Base-by-base conservation (phyloP, 2,888 invertebrate species). In the Thymelicus sylvestris region DNA sequence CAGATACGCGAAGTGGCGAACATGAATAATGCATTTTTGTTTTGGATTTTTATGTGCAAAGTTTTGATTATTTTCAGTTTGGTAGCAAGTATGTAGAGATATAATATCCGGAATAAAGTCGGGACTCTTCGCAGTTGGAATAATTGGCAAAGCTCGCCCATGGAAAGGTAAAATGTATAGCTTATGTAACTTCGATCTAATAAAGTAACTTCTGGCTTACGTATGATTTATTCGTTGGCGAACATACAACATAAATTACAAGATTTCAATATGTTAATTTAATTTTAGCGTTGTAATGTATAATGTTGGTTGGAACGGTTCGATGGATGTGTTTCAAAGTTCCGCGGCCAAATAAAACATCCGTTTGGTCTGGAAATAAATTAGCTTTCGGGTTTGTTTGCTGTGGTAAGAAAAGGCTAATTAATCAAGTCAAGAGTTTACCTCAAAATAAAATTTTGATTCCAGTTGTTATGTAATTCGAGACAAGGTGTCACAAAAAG, bases 11-110 rank as follows among this genome's bases (percentile, higher is more conserved):
- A 83, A 89, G 87, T 87, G 85, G 87, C 87, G 85, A 90, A 86
- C 91, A 93, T 93, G 93, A 93, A 93, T 93, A 93, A 93, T 93
- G 93, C 91, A 93, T 93, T 93, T 92, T 93, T 93, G 93, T 93
- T 93, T 93, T 91, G 92, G 92, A 93, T 93, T 93, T 93, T 93
- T 93, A 93, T 92, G 93, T 89, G 91, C 76, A 92, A 93, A 93
- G 93, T 93, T 93, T 92, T 93, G 93, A 93, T 93, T 93, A 93
- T 93, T 93, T 93, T 92, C 91, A 92, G 92, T 92, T 91, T 86
- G 86, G 85, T 86, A 88, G 83, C 83, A 84, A 87, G 86, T 90
- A 90, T 86, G 88, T 89, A 87, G 81, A 81, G 83, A 85, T 82
- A 81, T 82, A 79, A 86, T 83, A 81, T 79, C 78, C 77, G 81